phyloP scores from a whole-genome alignment of 2,888 invertebrate species.

The Tenthredo distinguenda region DNA sequence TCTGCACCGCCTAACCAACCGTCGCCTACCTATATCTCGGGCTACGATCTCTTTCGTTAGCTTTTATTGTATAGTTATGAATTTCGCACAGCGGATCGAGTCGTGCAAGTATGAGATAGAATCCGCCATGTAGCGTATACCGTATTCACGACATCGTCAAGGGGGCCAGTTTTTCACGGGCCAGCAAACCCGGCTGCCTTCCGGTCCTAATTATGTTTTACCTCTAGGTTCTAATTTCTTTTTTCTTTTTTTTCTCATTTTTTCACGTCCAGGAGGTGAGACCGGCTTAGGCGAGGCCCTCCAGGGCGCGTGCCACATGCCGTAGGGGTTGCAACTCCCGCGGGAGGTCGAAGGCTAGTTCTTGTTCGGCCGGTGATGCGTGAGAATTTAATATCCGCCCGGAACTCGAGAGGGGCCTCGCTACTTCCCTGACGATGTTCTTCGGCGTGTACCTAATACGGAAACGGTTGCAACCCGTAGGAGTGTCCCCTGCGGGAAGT shows the following conservation, averaged over 20 bases:
- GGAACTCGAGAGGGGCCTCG: background rate
- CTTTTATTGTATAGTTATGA: background rate
- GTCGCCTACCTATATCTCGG: background rate
- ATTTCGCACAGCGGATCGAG: conserved; percentile 8
- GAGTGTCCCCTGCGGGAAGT: background rate
- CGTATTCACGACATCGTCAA: background rate
- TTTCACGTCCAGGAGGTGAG: background rate
- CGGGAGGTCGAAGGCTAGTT: conserved; percentile 30
- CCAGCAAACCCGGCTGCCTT: conserved; percentile 28
- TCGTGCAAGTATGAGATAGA: background rate
- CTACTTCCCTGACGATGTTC: background rate
- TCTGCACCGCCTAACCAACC: background rate
- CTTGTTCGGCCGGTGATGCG: conserved; percentile 31
- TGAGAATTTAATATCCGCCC: conserved; percentile 46
- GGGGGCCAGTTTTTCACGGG: conserved; percentile 34
- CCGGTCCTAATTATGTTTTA: conserved; percentile 41
- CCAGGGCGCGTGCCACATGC: conserved; percentile 51
- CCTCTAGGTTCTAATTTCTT: background rate
- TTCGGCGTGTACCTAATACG: conserved; percentile 44
- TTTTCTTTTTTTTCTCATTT: background rate
- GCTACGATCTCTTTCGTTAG: background rate
- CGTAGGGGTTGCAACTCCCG: conserved; percentile 33
- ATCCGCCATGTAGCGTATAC: background rate
- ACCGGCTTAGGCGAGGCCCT: background rate
- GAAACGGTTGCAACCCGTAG: conserved; percentile 47